phyloP scores from a whole-genome alignment of 2,888 invertebrate species.

The Opisthograptis luteolata region DNA sequence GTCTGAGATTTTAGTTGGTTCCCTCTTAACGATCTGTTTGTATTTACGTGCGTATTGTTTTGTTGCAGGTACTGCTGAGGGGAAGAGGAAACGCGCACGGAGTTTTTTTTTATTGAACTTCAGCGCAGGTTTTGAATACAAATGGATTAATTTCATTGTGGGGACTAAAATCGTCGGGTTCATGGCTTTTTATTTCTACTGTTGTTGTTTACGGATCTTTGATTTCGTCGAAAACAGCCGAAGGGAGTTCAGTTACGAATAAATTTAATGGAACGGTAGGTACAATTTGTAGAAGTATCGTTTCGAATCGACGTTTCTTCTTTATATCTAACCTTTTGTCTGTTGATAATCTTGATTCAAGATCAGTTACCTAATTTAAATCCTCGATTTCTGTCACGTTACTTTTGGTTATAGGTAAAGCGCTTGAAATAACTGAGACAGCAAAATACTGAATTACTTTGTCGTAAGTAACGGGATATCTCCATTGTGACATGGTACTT shows the following conservation, averaged over 20 bases:
- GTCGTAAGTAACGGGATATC: too few relatives aligned
- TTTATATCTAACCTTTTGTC: too few relatives aligned
- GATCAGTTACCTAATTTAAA: too few relatives aligned
- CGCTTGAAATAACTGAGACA: too few relatives aligned
- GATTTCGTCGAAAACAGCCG: background rate
- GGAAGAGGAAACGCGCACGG: constrained; percentile 46
- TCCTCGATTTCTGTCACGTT: too few relatives aligned
- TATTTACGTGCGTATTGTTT: constrained; percentile 61
- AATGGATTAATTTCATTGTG: constrained; percentile 35
- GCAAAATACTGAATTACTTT: too few relatives aligned
- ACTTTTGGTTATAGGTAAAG: too few relatives aligned
- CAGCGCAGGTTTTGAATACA: constrained; percentile 39
- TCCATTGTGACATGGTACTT: too few relatives aligned
- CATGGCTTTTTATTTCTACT: background rate
- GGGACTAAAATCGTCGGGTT: constrained; percentile 22
- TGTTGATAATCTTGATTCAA: too few relatives aligned
- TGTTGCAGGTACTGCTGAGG: constrained; percentile 65
- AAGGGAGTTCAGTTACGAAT: background rate
- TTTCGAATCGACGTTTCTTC: too few relatives aligned
- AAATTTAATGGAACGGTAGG: background rate
- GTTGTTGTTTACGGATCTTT: constrained; percentile 2
- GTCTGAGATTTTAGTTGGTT: constrained; percentile 44
- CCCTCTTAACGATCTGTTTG: constrained; percentile 50
- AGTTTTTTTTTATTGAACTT: constrained; percentile 34
- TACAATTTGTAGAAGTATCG: too few relatives aligned